Percentiles rank a stretch among this genome's conserved stretches.
Conservation (phyloP, 2,888 invertebrate species). For the Thelaira solivaga region DNA sequence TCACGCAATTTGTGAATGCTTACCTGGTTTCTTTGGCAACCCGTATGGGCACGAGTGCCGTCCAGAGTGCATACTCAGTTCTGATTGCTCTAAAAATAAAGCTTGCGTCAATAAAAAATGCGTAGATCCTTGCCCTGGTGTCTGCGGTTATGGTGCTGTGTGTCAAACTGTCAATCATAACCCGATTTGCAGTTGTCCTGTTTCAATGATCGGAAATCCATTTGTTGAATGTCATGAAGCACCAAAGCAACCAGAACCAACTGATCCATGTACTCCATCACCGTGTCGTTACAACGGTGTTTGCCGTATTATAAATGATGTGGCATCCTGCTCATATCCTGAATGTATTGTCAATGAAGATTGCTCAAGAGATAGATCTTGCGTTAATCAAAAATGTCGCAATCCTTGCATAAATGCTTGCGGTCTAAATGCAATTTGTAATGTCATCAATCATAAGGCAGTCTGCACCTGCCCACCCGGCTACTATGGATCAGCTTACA, state of each 20-base stretch:
- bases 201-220: conserved; percentile 87
- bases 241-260: conserved; percentile 73
- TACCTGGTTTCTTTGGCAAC: conserved; percentile 85
- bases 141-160: conserved; percentile 86
- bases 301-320: conserved; percentile 84
- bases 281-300: conserved; percentile 90
- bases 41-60: conserved; percentile 84
- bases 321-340: conserved; percentile 87
- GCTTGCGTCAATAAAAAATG: conserved; percentile 89
- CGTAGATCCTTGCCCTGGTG: conserved; percentile 87
- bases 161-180: conserved; percentile 90
- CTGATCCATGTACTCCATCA: conserved; percentile 89
- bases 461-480: conserved; percentile 89
- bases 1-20: conserved; percentile 84
- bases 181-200: conserved; percentile 89
- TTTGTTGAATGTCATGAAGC: conserved; percentile 82
- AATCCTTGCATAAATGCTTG: conserved; percentile 91
- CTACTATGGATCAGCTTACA: conserved; percentile 87
- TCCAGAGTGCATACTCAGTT: conserved; percentile 89
- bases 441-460: conserved; percentile 87
- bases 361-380: conserved; percentile 88
- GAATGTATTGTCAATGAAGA: conserved; percentile 94
- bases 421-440: conserved; percentile 89
- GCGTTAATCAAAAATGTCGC: conserved; percentile 88
- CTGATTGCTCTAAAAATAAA: conserved; percentile 85